Conservation (phyloP, 2,888 invertebrate species). For the Nomada goodeniana region DNA sequence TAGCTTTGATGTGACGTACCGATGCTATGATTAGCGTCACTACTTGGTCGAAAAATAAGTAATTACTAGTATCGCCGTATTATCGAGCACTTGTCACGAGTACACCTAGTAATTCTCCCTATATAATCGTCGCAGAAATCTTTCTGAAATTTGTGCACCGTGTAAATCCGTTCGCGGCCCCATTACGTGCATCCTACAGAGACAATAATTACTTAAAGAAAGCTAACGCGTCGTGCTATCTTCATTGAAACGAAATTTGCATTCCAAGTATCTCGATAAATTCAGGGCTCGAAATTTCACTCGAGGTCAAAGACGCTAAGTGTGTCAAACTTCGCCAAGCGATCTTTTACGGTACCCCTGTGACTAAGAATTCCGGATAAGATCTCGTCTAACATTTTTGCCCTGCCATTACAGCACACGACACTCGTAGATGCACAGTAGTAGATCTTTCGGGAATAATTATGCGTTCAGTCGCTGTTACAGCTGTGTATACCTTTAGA, state of each 20-base stretch:
- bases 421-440: slow-evolving; percentile 3
- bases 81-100: slow-evolving; percentile 1
- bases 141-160: neutral
- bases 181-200: neutral
- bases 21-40: neutral
- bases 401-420: neutral
- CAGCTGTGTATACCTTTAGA: slow-evolving; percentile 16
- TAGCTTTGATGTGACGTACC: too few relatives aligned
- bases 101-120: slow-evolving; percentile 31
- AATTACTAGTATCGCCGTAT: slow-evolving; percentile 35
- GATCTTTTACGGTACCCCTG: slow-evolving; percentile 68
- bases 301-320: slow-evolving; percentile 34
- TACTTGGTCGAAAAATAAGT: slow-evolving; percentile 22
- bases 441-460: slow-evolving; percentile 47
- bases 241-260: slow-evolving; percentile 20
- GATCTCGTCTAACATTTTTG: slow-evolving; percentile 43
- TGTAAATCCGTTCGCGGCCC: neutral
- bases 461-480: slow-evolving; percentile 38
- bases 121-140: slow-evolving; percentile 31
- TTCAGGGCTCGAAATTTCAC: slow-evolving; percentile 37
- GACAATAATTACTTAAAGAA: slow-evolving; percentile 8
- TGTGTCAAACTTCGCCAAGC: slow-evolving; percentile 53
- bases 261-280: slow-evolving; percentile 13
- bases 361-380: slow-evolving; percentile 53
- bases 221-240: neutral